Evolutionary conservation across 2,797 vertebrate species (phyloP).

Genomic region (Hipposideros larvatus): DNA sequence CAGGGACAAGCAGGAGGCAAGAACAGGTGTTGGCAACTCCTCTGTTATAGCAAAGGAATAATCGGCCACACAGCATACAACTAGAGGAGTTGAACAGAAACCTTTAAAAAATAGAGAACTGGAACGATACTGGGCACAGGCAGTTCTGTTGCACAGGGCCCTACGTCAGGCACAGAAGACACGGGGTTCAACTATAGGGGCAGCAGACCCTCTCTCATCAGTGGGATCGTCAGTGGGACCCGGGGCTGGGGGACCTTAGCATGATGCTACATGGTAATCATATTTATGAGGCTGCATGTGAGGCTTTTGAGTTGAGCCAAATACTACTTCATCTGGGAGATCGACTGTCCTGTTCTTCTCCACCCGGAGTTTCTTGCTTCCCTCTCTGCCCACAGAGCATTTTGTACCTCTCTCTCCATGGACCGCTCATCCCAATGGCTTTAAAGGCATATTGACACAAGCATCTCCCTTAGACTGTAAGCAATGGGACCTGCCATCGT

Average conservation of each 20-base stretch:
- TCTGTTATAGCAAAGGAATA: neutral
- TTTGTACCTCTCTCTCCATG: neutral
- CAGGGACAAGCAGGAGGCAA: neutral
- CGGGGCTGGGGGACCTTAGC: accelerated
- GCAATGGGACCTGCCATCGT: neutral
- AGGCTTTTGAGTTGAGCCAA: neutral
- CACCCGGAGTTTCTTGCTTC: neutral
- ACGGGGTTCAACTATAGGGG: neutral
- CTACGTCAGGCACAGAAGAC: neutral
- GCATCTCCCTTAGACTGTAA: neutral
- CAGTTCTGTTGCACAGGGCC: neutral
- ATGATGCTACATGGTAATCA: neutral
- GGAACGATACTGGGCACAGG: neutral
- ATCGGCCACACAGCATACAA: neutral
- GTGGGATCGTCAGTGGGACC: neutral
- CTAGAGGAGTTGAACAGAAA: neutral
- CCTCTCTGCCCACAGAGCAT: neutral
- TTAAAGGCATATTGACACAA: neutral
- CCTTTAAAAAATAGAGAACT: neutral
- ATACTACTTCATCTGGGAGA: neutral
- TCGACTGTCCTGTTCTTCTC: neutral
- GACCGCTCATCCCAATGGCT: neutral
- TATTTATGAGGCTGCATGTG: neutral
- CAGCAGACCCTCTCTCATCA: neutral
- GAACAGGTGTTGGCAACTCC: neutral